Conservation (phyloP, 2,888 invertebrate genomes). For the Aporophyla nigra region DNA sequence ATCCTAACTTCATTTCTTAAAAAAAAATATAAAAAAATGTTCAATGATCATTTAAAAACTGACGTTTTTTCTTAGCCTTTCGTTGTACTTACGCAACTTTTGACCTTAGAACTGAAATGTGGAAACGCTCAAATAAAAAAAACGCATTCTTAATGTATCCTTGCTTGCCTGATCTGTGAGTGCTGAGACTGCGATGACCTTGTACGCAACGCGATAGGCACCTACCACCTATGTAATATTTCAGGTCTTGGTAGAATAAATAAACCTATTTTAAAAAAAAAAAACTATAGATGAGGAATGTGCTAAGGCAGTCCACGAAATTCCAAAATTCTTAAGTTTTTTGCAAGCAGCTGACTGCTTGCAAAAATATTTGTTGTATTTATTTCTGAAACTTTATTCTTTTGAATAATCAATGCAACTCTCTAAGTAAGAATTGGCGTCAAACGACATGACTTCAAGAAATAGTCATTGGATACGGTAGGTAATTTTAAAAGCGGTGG, state of each 20-base stretch:
- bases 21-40: not conserved
- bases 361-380: too few relatives aligned
- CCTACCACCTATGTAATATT: not conserved
- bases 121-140: slow-evolving; percentile 17
- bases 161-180: slow-evolving; percentile 11
- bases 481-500: not conserved
- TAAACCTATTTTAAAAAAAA: not conserved
- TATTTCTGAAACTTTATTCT: not conserved
- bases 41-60: not conserved
- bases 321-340: not conserved
- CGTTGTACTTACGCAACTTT: not conserved
- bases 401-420: not conserved
- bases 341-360: not conserved
- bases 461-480: not conserved
- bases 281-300: not conserved
- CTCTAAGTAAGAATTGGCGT: not conserved
- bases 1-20: not conserved
- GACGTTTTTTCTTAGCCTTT: not conserved
- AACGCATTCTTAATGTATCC: slow-evolving; percentile 25
- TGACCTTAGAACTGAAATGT: slow-evolving; percentile 29
- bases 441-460: not conserved
- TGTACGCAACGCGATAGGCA: slow-evolving; percentile 8
- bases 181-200: slow-evolving; percentile 21
- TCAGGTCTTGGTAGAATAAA: not conserved
- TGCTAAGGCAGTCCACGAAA: not conserved